These are phyloP conservation scores for rat (Rattus norvegicus) DNA, from an alignment of 2,113 vertebrate genomes.

Conservation along the genomic window DNA sequence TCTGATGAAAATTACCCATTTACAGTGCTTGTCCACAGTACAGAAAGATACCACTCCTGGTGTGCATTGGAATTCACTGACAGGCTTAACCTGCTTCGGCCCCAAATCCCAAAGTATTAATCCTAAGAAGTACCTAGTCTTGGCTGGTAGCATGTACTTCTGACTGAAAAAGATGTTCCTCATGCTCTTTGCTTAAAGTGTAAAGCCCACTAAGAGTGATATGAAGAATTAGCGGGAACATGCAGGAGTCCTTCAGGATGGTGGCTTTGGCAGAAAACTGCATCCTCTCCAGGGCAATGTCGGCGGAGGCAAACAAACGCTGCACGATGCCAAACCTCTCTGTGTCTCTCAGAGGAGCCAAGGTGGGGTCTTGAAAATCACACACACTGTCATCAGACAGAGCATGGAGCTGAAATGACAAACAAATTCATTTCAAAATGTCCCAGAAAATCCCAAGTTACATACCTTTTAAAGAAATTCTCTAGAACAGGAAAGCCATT, in stretches of 20 bases:
- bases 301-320: constrained; percentile 86
- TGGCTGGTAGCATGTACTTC: neutral
- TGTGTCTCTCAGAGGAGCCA: constrained; percentile 83
- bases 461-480: neutral
- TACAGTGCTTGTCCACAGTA: neutral
- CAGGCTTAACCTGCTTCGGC: neutral
- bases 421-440: neutral
- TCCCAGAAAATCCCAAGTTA: neutral
- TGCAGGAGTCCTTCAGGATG: constrained; percentile 75
- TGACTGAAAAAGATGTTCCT: neutral
- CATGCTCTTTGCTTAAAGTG: constrained; percentile 79
- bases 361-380: constrained; percentile 76
- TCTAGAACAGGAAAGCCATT: neutral
- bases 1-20: no score
- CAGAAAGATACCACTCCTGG: neutral
- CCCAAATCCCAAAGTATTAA: neutral
- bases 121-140: neutral
- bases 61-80: neutral
- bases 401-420: constrained; percentile 86
- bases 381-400: constrained; percentile 79
- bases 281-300: constrained; percentile 85
- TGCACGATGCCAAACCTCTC: constrained; percentile 82
- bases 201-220: constrained; percentile 88
- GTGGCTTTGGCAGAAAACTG: constrained; percentile 84
- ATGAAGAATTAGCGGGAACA: constrained; percentile 88